Conservation (phyloP, 2,888 invertebrate genomes). For the Synergus gifuensis region DNA sequence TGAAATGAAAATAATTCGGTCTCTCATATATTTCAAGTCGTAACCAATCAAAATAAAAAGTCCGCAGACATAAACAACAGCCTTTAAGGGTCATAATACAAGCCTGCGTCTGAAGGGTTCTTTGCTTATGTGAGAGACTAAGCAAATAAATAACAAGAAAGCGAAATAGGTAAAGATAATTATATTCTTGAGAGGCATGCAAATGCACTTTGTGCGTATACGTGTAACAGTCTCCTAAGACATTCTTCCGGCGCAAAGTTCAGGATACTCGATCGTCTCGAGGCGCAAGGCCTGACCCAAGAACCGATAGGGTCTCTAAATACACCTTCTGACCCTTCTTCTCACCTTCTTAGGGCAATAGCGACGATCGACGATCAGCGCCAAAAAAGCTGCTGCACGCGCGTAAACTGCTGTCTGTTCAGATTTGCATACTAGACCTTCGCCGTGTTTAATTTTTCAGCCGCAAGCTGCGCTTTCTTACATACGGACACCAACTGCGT, state of each 20-base stretch:
- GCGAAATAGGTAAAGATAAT: constrained; percentile 37
- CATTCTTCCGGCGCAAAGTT: constrained; percentile 32
- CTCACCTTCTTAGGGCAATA: constrained; percentile 31
- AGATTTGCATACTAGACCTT: constrained; percentile 32
- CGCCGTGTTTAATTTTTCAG: constrained; percentile 11
- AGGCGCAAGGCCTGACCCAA: constrained; percentile 4
- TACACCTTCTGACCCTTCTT: constrained; percentile 42
- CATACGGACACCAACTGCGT: not conserved
- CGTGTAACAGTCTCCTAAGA: constrained; percentile 19
- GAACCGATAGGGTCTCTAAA: constrained; percentile 32
- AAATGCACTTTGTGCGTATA: constrained; percentile 40
- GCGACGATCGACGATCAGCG: constrained; percentile 20
- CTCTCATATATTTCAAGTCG: too few relatives aligned
- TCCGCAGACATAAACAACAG: constrained; percentile 9
- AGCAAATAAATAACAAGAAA: constrained; percentile 39
- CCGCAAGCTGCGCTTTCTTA: not conserved
- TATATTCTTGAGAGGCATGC: constrained; percentile 38
- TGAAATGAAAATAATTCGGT: constrained; percentile 7
- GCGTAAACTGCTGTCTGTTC: constrained; percentile 1
- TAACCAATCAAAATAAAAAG: not conserved
- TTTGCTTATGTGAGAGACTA: constrained; percentile 18
- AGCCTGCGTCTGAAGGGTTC: not conserved
- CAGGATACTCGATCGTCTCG: constrained; percentile 11
- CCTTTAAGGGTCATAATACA: constrained; percentile 24
- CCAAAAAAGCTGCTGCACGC: constrained; percentile 5